Evolutionary conservation across 2,113 vertebrate genomes (phyloP).

Genomic region (Perca flavescens): DNA sequence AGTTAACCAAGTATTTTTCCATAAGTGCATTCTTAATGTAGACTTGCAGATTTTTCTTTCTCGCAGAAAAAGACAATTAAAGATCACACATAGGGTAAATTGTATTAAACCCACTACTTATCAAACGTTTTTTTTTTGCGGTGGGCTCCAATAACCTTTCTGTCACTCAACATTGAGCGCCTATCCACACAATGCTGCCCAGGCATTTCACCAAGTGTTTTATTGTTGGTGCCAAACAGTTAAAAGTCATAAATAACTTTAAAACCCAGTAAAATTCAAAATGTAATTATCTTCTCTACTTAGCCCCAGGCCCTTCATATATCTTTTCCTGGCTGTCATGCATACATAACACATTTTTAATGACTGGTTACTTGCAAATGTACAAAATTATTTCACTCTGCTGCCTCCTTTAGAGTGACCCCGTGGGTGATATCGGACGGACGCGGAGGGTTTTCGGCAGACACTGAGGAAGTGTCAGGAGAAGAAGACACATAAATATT

Average conservation of each 20-base stretch:
- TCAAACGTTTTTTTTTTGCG: slow-evolving; percentile 32
- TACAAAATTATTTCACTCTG: slow-evolving; percentile 92
- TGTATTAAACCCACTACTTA: slow-evolving; percentile 41
- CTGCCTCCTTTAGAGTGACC: slow-evolving; percentile 70
- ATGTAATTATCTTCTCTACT: slow-evolving; percentile 99
- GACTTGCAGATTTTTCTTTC: slow-evolving; percentile 47
- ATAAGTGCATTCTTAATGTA: slow-evolving; percentile 58
- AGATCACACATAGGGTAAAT: slow-evolving; percentile 19
- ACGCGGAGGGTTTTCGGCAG: slow-evolving; percentile 38
- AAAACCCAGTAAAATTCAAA: slow-evolving; percentile 99
- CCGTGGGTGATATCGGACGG: slow-evolving; percentile 60
- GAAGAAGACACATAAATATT: slow-evolving; percentile 70
- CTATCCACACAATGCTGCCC: slow-evolving; percentile 33
- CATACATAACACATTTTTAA: slow-evolving; percentile 97
- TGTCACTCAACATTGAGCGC: slow-evolving; percentile 36
- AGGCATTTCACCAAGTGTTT: slow-evolving; percentile 80
- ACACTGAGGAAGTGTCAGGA: slow-evolving; percentile 58
- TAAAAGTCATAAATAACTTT: slow-evolving; percentile 99
- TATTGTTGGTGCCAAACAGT: slow-evolving; percentile 90
- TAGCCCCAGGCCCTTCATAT: slow-evolving; percentile 97
- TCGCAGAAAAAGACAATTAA: slow-evolving; percentile 33
- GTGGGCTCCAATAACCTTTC: slow-evolving; percentile 17
- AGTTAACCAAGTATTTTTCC: slow-evolving; percentile 35
- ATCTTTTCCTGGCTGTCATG: slow-evolving; percentile 93
- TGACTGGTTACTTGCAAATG: slow-evolving; percentile 94